A percentile compares a stretch with the other conserved stretches of the same genome.
Evolutionary conservation across 2,113 vertebrate species (phyloP).

Genomic region (Drymodes brunneopygia): DNA sequence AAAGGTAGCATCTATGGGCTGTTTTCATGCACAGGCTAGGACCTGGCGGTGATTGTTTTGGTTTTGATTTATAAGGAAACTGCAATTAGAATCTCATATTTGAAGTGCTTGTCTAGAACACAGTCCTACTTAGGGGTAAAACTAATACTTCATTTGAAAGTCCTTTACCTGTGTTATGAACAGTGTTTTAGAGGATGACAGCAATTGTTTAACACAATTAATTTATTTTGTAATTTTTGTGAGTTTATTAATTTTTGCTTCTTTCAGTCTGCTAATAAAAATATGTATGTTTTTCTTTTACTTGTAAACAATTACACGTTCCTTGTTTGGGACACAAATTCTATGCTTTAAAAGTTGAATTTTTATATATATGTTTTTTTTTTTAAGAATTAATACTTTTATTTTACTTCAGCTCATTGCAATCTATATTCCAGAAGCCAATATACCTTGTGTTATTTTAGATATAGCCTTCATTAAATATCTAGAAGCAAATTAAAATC

Average conservation of each 20-base stretch:
- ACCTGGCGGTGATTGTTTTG: background rate
- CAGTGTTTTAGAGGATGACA: background rate
- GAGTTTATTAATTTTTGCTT: background rate
- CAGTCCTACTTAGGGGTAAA: background rate
- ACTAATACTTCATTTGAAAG: background rate
- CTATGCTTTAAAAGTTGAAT: background rate
- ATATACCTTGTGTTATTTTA: background rate
- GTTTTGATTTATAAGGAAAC: background rate
- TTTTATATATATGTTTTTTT: background rate
- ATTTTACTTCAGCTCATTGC: background rate
- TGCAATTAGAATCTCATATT: background rate
- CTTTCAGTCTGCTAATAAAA: background rate
- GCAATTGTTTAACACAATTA: background rate
- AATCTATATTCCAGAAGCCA: background rate
- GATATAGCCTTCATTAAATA: constrained; percentile 5
- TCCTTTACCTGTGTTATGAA: background rate
- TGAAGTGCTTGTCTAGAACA: background rate
- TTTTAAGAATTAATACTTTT: background rate
- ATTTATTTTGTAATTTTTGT: background rate
- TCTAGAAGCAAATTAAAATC: background rate
- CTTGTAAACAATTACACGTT: background rate
- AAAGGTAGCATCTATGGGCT: background rate
- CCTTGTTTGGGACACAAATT: background rate
- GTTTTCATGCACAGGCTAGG: background rate
- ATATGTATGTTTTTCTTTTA: background rate